These are phyloP conservation scores for Hormaphis cornu DNA, from an alignment of 1,140 invertebrate species.

Conservation along the genomic window DNA sequence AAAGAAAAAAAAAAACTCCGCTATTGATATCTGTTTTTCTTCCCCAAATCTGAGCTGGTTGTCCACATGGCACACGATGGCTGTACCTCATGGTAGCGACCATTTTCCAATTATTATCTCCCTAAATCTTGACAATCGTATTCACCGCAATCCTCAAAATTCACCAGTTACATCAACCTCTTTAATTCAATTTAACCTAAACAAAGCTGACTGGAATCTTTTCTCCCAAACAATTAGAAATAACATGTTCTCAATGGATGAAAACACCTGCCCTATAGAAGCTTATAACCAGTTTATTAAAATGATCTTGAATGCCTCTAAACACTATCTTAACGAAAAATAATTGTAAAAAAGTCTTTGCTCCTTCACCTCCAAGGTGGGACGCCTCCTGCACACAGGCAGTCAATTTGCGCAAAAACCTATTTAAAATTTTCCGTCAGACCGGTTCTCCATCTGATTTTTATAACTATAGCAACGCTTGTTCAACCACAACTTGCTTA, in stretches of 20 bases:
- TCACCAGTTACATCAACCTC: too few species aligned
- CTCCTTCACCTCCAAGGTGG: not conserved
- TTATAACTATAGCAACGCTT: not conserved
- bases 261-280: not conserved
- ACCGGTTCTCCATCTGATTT: not conserved
- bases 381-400: not conserved
- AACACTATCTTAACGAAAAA: too few species aligned
- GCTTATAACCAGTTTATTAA: not conserved
- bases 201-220: too few species aligned
- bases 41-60: too few species aligned
- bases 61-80: not conserved
- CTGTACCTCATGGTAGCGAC: not conserved
- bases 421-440: not conserved
- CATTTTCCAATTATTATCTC: not conserved
- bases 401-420: not conserved
- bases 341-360: not conserved
- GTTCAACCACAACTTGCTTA: not conserved
- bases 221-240: too few species aligned
- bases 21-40: too few species aligned
- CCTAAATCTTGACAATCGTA: too few species aligned
- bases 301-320: not conserved
- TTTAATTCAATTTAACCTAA: too few species aligned
- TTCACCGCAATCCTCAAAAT: too few species aligned
- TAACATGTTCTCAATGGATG: not conserved
- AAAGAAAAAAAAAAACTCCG: too few species aligned